These are phyloP conservation scores for Elysia crispata DNA, from an alignment of 2,888 invertebrate species.

Conservation along the genomic window DNA sequence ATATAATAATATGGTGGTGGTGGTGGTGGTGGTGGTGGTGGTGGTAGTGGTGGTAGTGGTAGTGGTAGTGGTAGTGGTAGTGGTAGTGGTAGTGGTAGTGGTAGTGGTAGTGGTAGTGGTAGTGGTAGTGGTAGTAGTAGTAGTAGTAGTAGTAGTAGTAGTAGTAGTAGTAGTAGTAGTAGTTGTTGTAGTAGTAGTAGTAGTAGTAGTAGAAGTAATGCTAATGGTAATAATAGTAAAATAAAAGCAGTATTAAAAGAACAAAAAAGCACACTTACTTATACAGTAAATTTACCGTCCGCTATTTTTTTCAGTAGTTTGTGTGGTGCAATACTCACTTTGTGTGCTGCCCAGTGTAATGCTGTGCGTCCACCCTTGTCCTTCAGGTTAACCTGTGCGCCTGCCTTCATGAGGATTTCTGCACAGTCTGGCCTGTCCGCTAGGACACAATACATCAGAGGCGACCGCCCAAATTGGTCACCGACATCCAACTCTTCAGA, in stretches of 20 bases:
- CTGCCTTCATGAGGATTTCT: slow-evolving; percentile 74
- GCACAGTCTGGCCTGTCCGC: slow-evolving; percentile 76
- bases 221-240: no score
- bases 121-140: not conserved
- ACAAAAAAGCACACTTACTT: no score
- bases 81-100: not conserved
- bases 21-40: no score
- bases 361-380: slow-evolving; percentile 76
- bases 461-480: slow-evolving; percentile 77
- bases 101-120: not conserved
- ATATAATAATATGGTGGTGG: no score
- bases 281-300: no score
- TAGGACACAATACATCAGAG: slow-evolving; percentile 77
- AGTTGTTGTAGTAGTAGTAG: no score
- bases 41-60: no score
- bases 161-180: slow-evolving; percentile 21
- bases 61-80: no score
- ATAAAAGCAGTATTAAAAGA: no score
- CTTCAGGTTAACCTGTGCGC: slow-evolving; percentile 73
- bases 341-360: slow-evolving; percentile 77
- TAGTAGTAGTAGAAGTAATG: no score
- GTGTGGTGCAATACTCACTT: slow-evolving; percentile 67
- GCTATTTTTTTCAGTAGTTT: no score
- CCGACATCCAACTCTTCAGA: slow-evolving; percentile 55
- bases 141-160: slow-evolving; percentile 24